Evolutionary conservation across 2,113 vertebrate genomes (phyloP), one percentile per base, ranked within the genome.

Genomic region (Caranx melampygus): DNA sequence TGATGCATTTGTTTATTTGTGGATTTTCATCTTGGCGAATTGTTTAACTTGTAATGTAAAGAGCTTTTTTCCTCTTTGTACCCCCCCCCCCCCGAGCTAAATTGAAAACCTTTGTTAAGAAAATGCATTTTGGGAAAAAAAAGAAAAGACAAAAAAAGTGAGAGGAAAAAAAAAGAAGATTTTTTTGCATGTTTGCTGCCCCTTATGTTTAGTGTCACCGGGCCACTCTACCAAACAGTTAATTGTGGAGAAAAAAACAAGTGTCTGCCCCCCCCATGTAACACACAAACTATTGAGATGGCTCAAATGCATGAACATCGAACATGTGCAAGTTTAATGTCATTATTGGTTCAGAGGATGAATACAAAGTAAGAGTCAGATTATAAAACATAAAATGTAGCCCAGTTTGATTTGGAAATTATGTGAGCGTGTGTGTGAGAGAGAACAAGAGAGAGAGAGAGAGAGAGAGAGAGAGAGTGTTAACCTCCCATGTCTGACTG

Each of bases 141-240:
- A 52, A 52, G 58, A 79, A 58, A 69, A 18, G 52, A 70, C 58
- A 26, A 60, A 59, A 35, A 52, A 68, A 68, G 26, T 26, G 26
- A 26, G 26, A 69, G 26, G 26, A 5, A 2, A 74, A 54, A 31
- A 55, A 40, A 78, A 81, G 60, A 54, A 33, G 2, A 18, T 79
- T 83, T 84, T 68, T 84, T 74, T 90, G 93, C 92, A 93, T 93
- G 91, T 91, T 81, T 78, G 72, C 83, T 87, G 59, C 83, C 81
- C 85, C 82, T 80, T 73, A 67, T 49, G 42, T 88, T 87, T 83
- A 84, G 74, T 89, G 81, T 88, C 87, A 86, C 84, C 5, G 35
- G 54, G 86, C 82, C 83, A 75, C 65, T 83, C 78, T 75, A 69
- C 81, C 35, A 59, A 72, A 77, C 80, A 79, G 57, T 83, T 90